These are phyloP conservation scores for Cossypha niveicapilla DNA, from an alignment of 2,797 vertebrate species.

Conservation along the genomic window DNA sequence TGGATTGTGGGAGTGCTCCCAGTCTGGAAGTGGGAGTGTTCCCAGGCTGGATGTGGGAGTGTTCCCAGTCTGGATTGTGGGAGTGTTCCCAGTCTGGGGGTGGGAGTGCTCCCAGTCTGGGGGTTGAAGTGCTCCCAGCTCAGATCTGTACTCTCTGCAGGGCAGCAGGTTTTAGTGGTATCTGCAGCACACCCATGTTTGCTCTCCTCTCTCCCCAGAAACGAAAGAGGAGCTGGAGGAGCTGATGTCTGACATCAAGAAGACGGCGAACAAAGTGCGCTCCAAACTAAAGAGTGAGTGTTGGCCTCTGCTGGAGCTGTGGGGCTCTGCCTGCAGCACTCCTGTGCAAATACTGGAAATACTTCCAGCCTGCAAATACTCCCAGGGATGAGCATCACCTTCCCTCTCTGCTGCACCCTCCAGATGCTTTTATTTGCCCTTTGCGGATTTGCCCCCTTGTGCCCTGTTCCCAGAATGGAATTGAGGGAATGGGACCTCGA, in stretches of 20 bases:
- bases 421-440: background rate
- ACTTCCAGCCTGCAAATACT: background rate
- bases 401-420: background rate
- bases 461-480: rapidly evolving
- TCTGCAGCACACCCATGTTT: background rate
- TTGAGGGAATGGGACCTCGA: rapidly evolving
- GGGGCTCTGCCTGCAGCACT: background rate
- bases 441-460: background rate
- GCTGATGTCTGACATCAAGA: conserved; percentile 95
- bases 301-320: background rate
- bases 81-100: background rate
- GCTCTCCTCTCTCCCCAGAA: conserved; percentile 73
- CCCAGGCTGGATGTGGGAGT: rapidly evolving
- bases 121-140: background rate
- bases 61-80: background rate
- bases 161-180: background rate
- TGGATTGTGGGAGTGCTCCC: background rate
- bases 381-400: background rate
- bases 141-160: rapidly evolving
- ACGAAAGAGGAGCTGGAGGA: conserved; percentile 92
- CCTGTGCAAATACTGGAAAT: background rate
- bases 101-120: background rate
- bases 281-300: conserved; percentile 96
- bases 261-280: conserved; percentile 94
- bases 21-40: background rate